Evolutionary conservation across 2,888 invertebrate genomes (phyloP).

Genomic region (Caenorhabditis imperialis): DNA sequence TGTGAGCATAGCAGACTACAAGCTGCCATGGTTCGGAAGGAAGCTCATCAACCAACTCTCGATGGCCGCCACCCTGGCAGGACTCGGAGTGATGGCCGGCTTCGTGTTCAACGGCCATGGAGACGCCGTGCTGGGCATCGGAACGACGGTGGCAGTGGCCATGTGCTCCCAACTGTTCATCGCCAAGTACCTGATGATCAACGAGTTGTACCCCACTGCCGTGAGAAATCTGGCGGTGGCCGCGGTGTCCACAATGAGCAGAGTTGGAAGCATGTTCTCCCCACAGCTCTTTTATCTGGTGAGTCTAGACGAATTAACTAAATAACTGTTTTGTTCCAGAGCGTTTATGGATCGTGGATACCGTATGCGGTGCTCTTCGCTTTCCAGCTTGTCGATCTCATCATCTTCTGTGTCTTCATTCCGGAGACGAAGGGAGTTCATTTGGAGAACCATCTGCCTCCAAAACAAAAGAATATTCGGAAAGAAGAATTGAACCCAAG

Average conservation of each 20-base stretch:
- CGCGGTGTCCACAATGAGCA: conserved; percentile 62
- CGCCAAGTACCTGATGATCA: conserved; percentile 56
- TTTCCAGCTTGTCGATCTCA: conserved; percentile 34
- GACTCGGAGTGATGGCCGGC: conserved; percentile 27
- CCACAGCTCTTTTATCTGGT: conserved; percentile 71
- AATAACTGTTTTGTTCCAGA: conserved; percentile 17
- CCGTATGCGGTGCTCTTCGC: conserved; percentile 50
- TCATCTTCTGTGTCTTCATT: conserved; percentile 40
- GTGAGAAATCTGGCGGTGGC: conserved; percentile 71
- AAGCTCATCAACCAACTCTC: conserved; percentile 60
- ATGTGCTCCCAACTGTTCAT: conserved; percentile 63
- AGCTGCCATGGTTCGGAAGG: conserved; percentile 60
- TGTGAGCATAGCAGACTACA: conserved; percentile 62
- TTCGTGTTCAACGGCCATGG: conserved; percentile 31
- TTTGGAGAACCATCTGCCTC: conserved; percentile 55
- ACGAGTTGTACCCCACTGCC: conserved; percentile 70
- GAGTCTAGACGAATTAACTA: neutral
- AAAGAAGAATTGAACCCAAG: conserved; percentile 9
- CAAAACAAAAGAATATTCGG: conserved; percentile 53
- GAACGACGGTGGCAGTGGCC: conserved; percentile 60
- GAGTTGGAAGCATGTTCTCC: conserved; percentile 67
- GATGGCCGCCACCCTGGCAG: conserved; percentile 44
- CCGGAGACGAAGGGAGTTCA: conserved; percentile 58
- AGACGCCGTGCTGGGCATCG: conserved; percentile 36
- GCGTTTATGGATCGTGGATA: conserved; percentile 37